Conservation (phyloP, 2,113 vertebrate genomes). For the Pseudorasbora parva region DNA sequence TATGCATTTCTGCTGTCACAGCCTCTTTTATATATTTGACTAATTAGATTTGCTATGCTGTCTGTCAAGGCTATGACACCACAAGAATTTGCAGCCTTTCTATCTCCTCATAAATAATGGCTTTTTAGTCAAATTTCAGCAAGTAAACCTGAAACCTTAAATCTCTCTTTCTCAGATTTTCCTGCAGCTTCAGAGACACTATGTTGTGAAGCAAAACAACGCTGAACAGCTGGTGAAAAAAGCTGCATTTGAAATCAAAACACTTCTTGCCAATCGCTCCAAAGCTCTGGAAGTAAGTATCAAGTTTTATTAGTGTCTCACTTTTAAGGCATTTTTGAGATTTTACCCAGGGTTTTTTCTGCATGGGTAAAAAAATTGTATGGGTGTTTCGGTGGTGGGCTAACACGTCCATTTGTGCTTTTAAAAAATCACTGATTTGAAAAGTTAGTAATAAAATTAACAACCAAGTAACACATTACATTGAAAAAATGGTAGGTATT, state of each 20-base stretch:
- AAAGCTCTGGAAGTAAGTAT: constrained; percentile 87
- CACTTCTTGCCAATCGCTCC: constrained; percentile 86
- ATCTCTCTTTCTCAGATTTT: constrained; percentile 80
- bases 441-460: too few relatives aligned
- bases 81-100: not conserved
- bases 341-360: too few relatives aligned
- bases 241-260: constrained; percentile 90
- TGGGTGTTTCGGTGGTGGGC: too few relatives aligned
- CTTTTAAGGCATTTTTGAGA: not conserved
- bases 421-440: too few relatives aligned
- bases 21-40: not conserved
- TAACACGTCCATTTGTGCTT: too few relatives aligned
- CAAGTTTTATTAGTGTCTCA: not conserved
- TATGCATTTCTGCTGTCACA: not conserved
- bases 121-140: not conserved
- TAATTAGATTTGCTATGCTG: not conserved
- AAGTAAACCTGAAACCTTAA: not conserved
- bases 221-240: constrained; percentile 84
- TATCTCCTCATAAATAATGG: not conserved
- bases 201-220: constrained; percentile 87
- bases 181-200: constrained; percentile 76
- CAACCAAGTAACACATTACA: too few relatives aligned
- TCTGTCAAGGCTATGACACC: not conserved
- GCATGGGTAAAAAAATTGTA: too few relatives aligned
- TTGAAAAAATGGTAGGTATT: too few relatives aligned